These are phyloP conservation scores for Thamnophis sirtalis DNA, from an alignment of 2,113 vertebrate species.

Conservation along the genomic window DNA sequence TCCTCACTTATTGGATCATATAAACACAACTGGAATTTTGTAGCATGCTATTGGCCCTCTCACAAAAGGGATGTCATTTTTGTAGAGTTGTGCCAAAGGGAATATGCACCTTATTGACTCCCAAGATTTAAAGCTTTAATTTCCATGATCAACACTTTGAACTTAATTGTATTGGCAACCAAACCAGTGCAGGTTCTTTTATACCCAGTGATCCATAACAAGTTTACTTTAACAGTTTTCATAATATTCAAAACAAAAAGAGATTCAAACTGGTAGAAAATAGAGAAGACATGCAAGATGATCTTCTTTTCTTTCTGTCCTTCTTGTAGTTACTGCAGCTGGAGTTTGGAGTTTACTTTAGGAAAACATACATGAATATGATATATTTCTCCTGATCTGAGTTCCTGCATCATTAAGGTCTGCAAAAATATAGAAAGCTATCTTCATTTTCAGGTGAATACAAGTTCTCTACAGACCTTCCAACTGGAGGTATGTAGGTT, in stretches of 20 bases:
- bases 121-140: background rate
- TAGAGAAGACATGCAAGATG: background rate
- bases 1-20: background rate
- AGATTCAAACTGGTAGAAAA: background rate
- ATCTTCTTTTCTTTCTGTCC: background rate
- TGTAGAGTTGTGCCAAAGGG: background rate
- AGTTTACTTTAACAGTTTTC: background rate
- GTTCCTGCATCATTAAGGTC: background rate
- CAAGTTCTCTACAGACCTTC: background rate
- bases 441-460: background rate
- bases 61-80: background rate
- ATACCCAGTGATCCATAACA: background rate
- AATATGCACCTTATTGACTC: background rate
- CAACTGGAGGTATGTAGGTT: background rate
- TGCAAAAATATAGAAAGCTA: background rate
- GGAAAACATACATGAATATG: background rate
- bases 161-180: background rate
- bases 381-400: background rate
- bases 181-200: background rate
- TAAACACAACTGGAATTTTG: background rate
- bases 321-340: background rate
- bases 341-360: too few relatives aligned
- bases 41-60: background rate
- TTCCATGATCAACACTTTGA: background rate
- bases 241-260: background rate